A percentile compares a stretch with the other conserved stretches of the same genome.
Conservation (phyloP, 2,113 vertebrate genomes). For the Phycodurus eques region DNA sequence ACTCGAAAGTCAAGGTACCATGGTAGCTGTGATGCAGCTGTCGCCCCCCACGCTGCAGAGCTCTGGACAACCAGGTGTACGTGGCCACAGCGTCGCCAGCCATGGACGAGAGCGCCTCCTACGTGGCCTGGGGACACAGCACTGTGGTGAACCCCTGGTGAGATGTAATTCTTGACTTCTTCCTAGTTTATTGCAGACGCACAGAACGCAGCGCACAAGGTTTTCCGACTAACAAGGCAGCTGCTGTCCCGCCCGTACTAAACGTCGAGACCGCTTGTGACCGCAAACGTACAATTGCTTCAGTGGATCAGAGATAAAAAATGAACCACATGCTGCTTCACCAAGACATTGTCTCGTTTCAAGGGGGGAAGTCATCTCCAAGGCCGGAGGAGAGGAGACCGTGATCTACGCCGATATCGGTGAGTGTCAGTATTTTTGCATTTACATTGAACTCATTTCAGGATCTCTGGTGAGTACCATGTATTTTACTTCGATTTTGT, state of each 20-base stretch:
- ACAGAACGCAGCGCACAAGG: no score
- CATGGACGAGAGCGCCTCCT: conserved; percentile 84
- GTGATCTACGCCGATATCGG: conserved; percentile 90
- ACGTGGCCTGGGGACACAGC: conserved; percentile 96
- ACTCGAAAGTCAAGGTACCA: no score
- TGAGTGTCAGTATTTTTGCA: conserved; percentile 62
- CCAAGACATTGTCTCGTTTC: background rate
- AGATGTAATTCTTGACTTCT: conserved; percentile 45
- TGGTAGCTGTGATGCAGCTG: no score
- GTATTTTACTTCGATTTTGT: no score
- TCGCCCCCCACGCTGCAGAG: conserved; percentile 68
- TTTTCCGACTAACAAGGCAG: no score
- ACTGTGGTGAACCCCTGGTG: conserved; percentile 90
- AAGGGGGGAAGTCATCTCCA: conserved; percentile 93
- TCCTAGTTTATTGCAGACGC: no score
- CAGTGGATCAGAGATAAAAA: background rate
- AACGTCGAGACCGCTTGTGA: no score
- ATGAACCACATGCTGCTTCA: background rate
- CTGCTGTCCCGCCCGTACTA: no score
- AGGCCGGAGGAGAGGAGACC: conserved; percentile 82
- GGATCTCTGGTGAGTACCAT: no score
- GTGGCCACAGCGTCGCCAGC: conserved; percentile 91
- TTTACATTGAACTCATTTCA: no score
- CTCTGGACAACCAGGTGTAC: conserved; percentile 91
- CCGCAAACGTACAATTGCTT: background rate